phyloP scores from a whole-genome alignment of 2,888 invertebrate genomes.

The Quadriops clusia region DNA sequence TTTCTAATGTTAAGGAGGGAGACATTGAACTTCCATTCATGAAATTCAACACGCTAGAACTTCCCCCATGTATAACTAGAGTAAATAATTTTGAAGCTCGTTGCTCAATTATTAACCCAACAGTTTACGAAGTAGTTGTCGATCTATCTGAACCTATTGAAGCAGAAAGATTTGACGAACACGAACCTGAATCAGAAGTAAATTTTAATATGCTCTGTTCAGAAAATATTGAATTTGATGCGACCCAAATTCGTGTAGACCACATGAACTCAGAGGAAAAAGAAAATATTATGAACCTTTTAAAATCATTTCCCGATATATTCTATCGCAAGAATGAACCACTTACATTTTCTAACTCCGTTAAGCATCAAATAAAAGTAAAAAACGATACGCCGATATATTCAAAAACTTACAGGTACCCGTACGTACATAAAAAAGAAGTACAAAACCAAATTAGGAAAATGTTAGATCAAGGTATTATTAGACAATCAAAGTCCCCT shows the following conservation, averaged over 20 bases:
- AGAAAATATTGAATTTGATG: conserved; percentile 5
- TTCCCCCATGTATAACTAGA: too few relatives aligned
- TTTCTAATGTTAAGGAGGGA: too few relatives aligned
- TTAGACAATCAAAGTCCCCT: conserved; percentile 15
- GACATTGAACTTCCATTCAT: too few relatives aligned
- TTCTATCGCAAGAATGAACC: conserved; percentile 12
- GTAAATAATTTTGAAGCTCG: too few relatives aligned
- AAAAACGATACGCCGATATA: conserved; percentile 15
- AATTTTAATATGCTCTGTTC: conserved; percentile 3
- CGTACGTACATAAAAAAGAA: conserved; percentile 20
- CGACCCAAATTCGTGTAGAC: conserved; percentile 10
- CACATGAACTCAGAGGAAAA: conserved; percentile 16
- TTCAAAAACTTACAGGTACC: conserved; percentile 20
- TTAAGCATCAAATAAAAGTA: conserved; percentile 18
- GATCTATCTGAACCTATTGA: conserved; percentile 10
- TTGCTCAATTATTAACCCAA: conserved; percentile 5
- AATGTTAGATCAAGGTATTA: conserved; percentile 17
- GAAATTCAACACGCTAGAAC: too few relatives aligned
- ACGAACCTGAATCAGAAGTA: conserved; percentile 7
- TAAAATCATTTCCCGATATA: conserved; percentile 13
- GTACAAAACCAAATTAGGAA: conserved; percentile 16
- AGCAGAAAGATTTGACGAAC: conserved; percentile 9
- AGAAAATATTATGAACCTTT: conserved; percentile 10
- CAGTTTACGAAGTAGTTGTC: not conserved
- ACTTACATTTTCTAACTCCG: conserved; percentile 16